Percentiles rank a stretch among this genome's conserved stretches.
These are phyloP conservation scores for Ectemnius continuus DNA, from an alignment of 2,888 invertebrate species.

Conservation along the genomic window DNA sequence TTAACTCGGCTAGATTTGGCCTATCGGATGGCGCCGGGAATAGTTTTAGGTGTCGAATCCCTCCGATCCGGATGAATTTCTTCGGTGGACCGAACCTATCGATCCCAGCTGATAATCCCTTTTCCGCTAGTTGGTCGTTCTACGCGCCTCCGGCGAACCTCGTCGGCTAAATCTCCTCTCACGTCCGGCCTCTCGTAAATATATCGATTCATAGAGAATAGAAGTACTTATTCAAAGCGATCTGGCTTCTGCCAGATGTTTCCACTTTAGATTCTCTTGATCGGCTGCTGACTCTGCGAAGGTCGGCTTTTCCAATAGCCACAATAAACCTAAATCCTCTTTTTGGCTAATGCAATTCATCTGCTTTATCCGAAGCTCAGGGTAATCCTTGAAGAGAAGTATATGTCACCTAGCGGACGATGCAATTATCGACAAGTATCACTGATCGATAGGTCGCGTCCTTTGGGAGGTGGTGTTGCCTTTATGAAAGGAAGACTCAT, in stretches of 20 bases:
- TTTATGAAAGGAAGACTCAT: too few species aligned
- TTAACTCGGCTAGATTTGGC: conserved; percentile 6
- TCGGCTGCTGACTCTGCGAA: background rate
- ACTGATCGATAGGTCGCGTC: too few species aligned
- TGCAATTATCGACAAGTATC: too few species aligned
- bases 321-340: background rate
- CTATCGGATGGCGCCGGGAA: background rate
- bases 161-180: conserved; percentile 3
- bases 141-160: background rate
- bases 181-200: background rate
- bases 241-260: background rate
- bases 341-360: too few species aligned
- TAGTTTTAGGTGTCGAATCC: conserved; percentile 16
- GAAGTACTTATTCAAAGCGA: conserved; percentile 1
- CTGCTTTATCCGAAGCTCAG: too few species aligned
- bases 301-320: background rate
- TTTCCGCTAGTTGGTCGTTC: conserved; percentile 10
- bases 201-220: background rate
- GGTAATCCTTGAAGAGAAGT: too few species aligned
- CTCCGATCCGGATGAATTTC: conserved; percentile 15
- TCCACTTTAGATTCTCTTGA: background rate
- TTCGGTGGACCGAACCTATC: conserved; percentile 12
- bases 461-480: too few species aligned
- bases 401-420: too few species aligned
- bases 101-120: conserved; percentile 16